These are phyloP conservation scores for Epizoanthus fatuus DNA, from an alignment of 92 coral and sea anemone species.

Conservation along the genomic window DNA sequence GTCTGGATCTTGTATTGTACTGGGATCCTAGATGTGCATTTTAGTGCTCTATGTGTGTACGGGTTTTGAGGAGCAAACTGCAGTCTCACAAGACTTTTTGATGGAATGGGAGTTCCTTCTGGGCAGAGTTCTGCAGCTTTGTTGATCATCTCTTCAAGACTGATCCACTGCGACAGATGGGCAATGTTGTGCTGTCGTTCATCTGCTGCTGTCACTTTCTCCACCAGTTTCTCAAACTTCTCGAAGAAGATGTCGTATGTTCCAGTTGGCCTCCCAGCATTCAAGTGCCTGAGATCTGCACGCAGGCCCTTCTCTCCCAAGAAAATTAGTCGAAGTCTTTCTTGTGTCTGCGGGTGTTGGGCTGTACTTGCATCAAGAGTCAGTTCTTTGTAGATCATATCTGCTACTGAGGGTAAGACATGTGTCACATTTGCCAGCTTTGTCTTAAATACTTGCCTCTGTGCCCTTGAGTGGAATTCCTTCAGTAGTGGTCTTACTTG, in stretches of 20 bases:
- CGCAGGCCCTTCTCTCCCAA: slow-evolving; percentile 42
- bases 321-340: slow-evolving; percentile 52
- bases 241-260: slow-evolving; percentile 29
- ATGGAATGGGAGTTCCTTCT: slow-evolving; percentile 55
- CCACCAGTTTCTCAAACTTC: background rate
- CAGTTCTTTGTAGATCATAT: slow-evolving; percentile 47
- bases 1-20: too few species aligned
- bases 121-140: slow-evolving; percentile 40
- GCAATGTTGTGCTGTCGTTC: slow-evolving; percentile 53
- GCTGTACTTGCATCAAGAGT: slow-evolving; percentile 56
- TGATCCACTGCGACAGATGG: slow-evolving; percentile 41
- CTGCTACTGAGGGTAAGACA: slow-evolving; percentile 46
- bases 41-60: too few species aligned
- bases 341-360: slow-evolving; percentile 44
- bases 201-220: slow-evolving; percentile 32
- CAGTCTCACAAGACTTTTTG: slow-evolving; percentile 36
- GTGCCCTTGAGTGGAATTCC: slow-evolving; percentile 43
- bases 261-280: slow-evolving; percentile 56
- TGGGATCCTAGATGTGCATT: too few species aligned
- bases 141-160: slow-evolving; percentile 36
- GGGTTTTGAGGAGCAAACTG: slow-evolving; percentile 46
- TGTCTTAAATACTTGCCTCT: background rate
- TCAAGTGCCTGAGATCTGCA: slow-evolving; percentile 39
- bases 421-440: slow-evolving; percentile 31
- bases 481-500: slow-evolving; percentile 33